A percentile compares a stretch with the other conserved stretches of the same genome.
Evolutionary conservation across 2,797 vertebrate species (phyloP).

Genomic region (Carduelis carduelis): DNA sequence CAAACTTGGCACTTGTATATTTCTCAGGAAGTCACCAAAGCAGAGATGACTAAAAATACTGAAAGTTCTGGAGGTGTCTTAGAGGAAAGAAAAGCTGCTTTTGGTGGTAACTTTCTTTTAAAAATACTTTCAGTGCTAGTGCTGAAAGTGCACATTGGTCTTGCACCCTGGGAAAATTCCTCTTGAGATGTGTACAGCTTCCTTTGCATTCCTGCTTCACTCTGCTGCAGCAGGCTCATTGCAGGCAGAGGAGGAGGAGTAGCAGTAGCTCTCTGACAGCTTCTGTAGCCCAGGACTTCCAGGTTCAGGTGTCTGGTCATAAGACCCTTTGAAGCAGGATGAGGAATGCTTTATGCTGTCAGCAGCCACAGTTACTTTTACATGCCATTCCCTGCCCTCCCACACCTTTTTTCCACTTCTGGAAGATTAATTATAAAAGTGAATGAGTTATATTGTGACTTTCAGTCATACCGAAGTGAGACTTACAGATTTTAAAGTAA

Average conservation of each 20-base stretch:
- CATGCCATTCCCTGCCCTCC: fast-evolving
- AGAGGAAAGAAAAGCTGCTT: neutral
- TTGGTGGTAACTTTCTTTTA: neutral
- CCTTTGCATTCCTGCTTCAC: fast-evolving
- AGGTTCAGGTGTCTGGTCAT: neutral
- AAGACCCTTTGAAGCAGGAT: neutral
- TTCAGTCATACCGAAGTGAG: neutral
- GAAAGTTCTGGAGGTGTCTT: neutral
- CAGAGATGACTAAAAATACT: neutral
- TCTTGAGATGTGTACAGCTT: neutral
- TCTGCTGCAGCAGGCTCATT: neutral
- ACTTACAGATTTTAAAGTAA: neutral
- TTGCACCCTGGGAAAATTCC: neutral
- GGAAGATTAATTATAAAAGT: neutral
- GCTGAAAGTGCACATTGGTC: neutral
- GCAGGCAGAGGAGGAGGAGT: neutral
- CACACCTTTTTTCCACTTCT: neutral
- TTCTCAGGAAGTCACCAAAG: neutral
- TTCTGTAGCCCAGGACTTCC: neutral
- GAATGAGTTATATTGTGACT: neutral
- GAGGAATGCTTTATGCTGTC: neutral
- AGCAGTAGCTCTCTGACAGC: neutral
- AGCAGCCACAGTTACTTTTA: neutral
- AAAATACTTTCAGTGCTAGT: neutral
- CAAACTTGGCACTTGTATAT: neutral